Base-by-base conservation (phyloP, 1,140 invertebrate species). In the Pseudomyrmex sp. region DNA sequence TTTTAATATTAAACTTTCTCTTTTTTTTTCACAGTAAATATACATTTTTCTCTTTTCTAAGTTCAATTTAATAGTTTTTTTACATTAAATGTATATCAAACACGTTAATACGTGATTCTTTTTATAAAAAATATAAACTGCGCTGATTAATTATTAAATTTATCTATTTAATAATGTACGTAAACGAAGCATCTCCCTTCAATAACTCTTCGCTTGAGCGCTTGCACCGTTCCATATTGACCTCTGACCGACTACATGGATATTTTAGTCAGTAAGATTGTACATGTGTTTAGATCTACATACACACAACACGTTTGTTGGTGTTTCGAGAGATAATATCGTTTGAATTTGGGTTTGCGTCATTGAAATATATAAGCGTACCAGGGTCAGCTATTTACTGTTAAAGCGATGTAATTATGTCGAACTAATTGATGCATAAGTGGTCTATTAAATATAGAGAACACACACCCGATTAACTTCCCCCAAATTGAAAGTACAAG, bases 241-340 rank as follows among this genome's bases (percentile, higher is more conserved):
- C 46, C 13, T 82, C 20, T 69, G 63, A 83, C 73, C 48, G 26
- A 62, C 18, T 74, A 73, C 76, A 58, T 80, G 79, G 61, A 70
- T 59, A 68, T 82, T 79, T 62, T 74, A 58, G 50, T 35, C 26
- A 56, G 66, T 84, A 68, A 56, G 18, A 83, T 69, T 74, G 48
- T 77, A 72, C 12, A 58, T 83, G 44, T 86, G 44, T 86, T 74
- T 63, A 72, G 54, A 83, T 70, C 18, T 48, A 68, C 54, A 89
- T 85, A 83, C 77, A 83, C 77, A 82, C 83, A 88, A 85, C 73
- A 85, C 63, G 83, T 88, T 86, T 63, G 84, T 88, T 83, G 35
- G 68, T 83, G 83, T 88, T 85, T 88, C 69, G 72, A 75, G 68
- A 83, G 70, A 83, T 76, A 62, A 69, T 12, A 18, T 62, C 8